Evolutionary conservation across 1,140 invertebrate genomes (phyloP).

Genomic region (Matsumurasca onukii): DNA sequence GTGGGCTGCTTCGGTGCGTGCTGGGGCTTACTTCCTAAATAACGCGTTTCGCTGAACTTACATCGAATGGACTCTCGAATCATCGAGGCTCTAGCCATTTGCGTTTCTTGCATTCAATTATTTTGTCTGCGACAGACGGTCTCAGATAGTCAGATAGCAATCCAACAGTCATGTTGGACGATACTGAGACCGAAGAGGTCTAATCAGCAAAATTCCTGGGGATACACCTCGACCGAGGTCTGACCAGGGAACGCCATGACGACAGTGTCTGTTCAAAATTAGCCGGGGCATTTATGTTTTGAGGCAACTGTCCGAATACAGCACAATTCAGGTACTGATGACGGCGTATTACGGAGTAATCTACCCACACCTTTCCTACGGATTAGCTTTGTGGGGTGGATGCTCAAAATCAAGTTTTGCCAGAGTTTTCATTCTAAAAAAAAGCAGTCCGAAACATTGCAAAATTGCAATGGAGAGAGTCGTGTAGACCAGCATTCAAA

Average conservation of each 20-base stretch:
- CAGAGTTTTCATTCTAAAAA: neutral
- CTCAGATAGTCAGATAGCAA: no score
- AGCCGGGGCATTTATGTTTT: neutral
- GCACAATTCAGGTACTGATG: neutral
- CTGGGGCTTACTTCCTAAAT: no score
- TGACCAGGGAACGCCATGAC: neutral
- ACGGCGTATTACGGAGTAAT: neutral
- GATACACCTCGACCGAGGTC: neutral
- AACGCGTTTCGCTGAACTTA: no score
- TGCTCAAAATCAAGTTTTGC: neutral
- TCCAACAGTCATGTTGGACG: neutral
- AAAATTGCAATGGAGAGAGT: neutral
- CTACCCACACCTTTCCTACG: neutral
- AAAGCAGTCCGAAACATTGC: neutral
- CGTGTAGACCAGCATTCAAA: neutral
- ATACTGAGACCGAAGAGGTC: neutral
- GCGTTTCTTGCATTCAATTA: no score
- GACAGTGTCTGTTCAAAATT: neutral
- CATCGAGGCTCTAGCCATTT: no score
- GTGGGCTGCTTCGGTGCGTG: no score
- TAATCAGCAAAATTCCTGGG: neutral
- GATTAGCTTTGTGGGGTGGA: neutral
- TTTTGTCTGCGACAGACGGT: no score
- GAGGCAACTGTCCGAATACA: neutral
- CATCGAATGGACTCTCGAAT: no score